Conservation (phyloP, 2,888 invertebrate genomes). For the Volucella zonaria region DNA sequence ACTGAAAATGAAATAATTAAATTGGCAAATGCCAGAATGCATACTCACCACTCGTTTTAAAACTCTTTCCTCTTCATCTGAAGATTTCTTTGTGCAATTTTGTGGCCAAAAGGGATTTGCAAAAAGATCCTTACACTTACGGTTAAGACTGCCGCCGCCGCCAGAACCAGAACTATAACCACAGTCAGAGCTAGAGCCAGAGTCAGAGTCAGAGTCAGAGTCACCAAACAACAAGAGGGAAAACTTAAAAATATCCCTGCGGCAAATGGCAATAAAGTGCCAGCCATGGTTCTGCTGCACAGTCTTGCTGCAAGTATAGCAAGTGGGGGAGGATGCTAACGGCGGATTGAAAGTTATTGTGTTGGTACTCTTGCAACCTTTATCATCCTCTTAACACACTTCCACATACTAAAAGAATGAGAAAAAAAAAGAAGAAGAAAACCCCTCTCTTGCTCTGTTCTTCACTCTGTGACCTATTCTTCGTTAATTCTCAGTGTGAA, state of each 20-base stretch:
- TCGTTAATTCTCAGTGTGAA: conserved; percentile 53
- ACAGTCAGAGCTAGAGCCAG: too few relatives aligned
- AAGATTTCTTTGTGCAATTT: conserved; percentile 68
- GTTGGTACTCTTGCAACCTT: conserved; percentile 67
- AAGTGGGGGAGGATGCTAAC: conserved; percentile 44
- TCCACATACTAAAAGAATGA: conserved; percentile 23
- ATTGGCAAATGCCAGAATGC: conserved; percentile 60
- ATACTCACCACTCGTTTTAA: conserved; percentile 58
- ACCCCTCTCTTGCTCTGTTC: conserved; percentile 24
- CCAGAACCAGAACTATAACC: background rate
- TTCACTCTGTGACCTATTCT: conserved; percentile 22
- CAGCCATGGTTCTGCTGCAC: conserved; percentile 39
- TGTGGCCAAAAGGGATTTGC: conserved; percentile 66
- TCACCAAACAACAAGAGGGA: conserved; percentile 50
- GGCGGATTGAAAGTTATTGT: conserved; percentile 67
- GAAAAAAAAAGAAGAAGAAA: conserved; percentile 18
- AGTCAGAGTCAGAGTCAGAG: background rate
- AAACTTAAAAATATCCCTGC: conserved; percentile 63
- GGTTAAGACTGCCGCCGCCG: conserved; percentile 14
- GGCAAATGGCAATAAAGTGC: conserved; percentile 45
- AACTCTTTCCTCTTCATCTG: conserved; percentile 39
- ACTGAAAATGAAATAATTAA: conserved; percentile 49
- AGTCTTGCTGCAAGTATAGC: conserved; percentile 39
- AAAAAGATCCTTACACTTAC: conserved; percentile 65
- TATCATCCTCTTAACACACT: conserved; percentile 64